A percentile compares a stretch with the other conserved stretches of the same genome.
Evolutionary conservation across 2,797 vertebrate genomes (phyloP).

Genomic region (Enteromius trimaculatus): DNA sequence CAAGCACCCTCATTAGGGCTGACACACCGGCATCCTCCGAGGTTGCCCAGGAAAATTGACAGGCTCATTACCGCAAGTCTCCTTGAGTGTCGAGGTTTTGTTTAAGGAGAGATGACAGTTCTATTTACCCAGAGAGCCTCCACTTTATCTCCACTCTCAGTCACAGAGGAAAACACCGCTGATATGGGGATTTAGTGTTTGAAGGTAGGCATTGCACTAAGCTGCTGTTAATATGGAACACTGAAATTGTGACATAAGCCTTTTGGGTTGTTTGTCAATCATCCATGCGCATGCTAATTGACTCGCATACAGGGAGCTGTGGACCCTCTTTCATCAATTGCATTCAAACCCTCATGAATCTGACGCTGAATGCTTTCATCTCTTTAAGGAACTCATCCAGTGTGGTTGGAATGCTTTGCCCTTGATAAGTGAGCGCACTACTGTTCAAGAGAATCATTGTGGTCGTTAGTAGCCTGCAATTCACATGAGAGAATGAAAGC

Average conservation of each 20-base stretch:
- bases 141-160: constrained; percentile 26
- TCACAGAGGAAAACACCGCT: not conserved
- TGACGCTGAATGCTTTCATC: constrained; percentile 14
- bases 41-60: constrained; percentile 29
- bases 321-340: not conserved
- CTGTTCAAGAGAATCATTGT: constrained; percentile 3
- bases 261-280: constrained; percentile 41
- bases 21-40: constrained; percentile 23
- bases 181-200: constrained; percentile 44
- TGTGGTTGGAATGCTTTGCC: constrained; percentile 3
- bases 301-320: not conserved
- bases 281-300: constrained; percentile 6
- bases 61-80: constrained; percentile 53
- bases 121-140: constrained; percentile 46
- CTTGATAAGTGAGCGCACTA: constrained; percentile 9
- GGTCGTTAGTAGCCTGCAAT: not conserved
- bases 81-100: constrained; percentile 38
- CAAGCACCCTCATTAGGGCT: constrained; percentile 55
- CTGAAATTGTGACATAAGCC: constrained; percentile 9
- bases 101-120: constrained; percentile 57
- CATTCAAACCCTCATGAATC: constrained; percentile 19
- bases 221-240: constrained; percentile 16
- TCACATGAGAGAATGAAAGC: constrained; percentile 19
- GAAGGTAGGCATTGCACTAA: constrained; percentile 20
- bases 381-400: constrained; percentile 13